Evolutionary conservation across 1,140 invertebrate species (phyloP), one percentile per base, ranked within the genome.

Genomic region (Drosophila equinoxialis): DNA sequence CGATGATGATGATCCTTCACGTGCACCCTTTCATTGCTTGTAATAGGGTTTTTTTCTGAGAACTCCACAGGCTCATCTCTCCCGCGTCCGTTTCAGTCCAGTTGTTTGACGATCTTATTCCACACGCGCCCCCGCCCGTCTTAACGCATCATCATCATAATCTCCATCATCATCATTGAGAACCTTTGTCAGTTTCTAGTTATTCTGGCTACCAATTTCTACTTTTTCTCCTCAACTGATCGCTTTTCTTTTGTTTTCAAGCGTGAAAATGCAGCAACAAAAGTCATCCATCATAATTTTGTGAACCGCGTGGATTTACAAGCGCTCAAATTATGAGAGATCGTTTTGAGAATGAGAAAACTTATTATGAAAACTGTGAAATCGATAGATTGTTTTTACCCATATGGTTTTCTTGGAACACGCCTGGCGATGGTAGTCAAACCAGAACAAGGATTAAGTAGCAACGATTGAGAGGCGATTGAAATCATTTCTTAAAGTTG

Each of bases 201-300:
- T 89, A 74, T 74, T 66, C 71, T 74, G 58, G 68, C 77, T 77
- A 66, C 65, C 20, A 71, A 54, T 65, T 69, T 51, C 17, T 10
- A 11, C 8, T 11, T n/a, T 5, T 20, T 20, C 17, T 20, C 45
- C 10, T 7, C 5, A 6, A 0, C 17, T 23, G 1, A 11, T 51
- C 63, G 37, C 33, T 37, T 57, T 48, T 59, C 5, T 30, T 23
- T 48, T 48, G 26, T 55, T 72, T 8, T 57, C 65, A 68, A 77
- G 82, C 84, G 83, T 89, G 83, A 87, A 87, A 87, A 87, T 57
- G 63, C 70, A 79, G 66, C 74, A 80, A 74, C 65, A 74, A 70
- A 74, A 71, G 42, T 65, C 77, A 90, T 90, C 86, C 79, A 90
- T 90, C 86, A 90, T 90, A 90, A 81, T 90, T 90, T 83, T 71